Evolutionary conservation across 2,888 invertebrate genomes (phyloP).

Genomic region (Dryobota labecula): DNA sequence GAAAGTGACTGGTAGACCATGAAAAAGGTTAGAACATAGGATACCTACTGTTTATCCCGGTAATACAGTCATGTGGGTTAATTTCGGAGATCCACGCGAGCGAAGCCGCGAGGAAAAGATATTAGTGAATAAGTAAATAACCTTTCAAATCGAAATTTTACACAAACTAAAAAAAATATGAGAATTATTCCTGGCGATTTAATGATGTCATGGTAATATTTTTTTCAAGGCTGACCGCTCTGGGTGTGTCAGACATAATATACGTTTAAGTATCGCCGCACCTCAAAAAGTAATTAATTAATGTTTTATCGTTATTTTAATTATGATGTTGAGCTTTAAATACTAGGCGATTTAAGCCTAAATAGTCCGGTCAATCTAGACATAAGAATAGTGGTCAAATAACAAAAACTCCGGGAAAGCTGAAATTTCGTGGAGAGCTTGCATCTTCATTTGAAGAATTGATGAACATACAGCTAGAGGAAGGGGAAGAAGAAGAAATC

Average conservation of each 20-base stretch:
- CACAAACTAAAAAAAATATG: no score
- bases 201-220: constrained; percentile 27
- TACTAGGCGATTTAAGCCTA: background rate
- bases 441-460: no score
- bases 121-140: background rate
- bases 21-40: background rate
- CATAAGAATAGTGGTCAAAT: no score
- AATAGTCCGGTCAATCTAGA: no score
- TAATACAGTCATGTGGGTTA: background rate
- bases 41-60: background rate
- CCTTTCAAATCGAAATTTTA: background rate
- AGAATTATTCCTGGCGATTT: no score
- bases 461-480: no score
- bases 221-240: constrained; percentile 1
- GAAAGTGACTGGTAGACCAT: background rate
- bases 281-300: background rate
- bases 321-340: background rate
- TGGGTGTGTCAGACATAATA: constrained; percentile 26
- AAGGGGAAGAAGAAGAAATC: no score
- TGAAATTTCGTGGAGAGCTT: no score
- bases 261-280: background rate
- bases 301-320: background rate
- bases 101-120: background rate
- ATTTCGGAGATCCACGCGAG: background rate
- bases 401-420: no score